Conservation (phyloP, 2,888 invertebrate genomes). For the Lycia hirtaria region DNA sequence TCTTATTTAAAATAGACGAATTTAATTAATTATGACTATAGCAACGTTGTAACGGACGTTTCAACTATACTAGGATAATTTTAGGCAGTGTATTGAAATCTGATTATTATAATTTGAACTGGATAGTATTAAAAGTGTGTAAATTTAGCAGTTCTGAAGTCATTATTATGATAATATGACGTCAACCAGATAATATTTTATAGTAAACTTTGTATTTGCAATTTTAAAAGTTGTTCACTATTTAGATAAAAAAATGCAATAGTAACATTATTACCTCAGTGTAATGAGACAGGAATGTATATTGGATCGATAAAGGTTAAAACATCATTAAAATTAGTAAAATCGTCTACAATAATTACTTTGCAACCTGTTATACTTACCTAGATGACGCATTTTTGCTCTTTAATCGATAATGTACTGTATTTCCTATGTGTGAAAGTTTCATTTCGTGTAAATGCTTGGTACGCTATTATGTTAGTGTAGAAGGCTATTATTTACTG, state of each 20-base stretch:
- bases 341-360: conserved; percentile 26
- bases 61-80: neutral
- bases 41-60: neutral
- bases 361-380: conserved; percentile 18
- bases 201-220: conserved; percentile 12
- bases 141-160: conserved; percentile 25
- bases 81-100: conserved; percentile 21
- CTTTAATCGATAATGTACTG: neutral
- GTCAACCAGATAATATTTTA: conserved; percentile 18
- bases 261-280: no score
- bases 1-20: conserved; percentile 26
- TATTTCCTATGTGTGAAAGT: neutral
- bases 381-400: conserved; percentile 2
- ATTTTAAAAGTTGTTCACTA: no score
- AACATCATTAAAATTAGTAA: no score
- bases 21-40: conserved; percentile 11
- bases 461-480: neutral
- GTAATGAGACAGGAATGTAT: no score
- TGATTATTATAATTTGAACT: conserved; percentile 10
- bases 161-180: conserved; percentile 14
- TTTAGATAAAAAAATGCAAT: no score
- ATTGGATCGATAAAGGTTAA: neutral
- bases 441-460: neutral
- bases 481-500: neutral
- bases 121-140: conserved; percentile 26